Evolutionary conservation across 2,797 vertebrate species (phyloP).

Genomic region (Typhlichthys eigenmanni): DNA sequence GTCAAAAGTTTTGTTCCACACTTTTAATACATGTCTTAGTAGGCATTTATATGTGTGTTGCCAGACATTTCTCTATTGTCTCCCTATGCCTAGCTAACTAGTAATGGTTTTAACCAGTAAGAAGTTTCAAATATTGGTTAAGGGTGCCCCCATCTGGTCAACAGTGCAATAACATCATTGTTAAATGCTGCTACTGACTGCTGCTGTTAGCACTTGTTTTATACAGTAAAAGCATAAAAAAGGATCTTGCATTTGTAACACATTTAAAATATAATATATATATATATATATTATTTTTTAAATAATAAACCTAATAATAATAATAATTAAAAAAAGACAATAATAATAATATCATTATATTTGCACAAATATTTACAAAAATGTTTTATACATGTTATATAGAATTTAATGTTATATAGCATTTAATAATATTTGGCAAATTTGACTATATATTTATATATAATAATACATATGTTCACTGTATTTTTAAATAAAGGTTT

Average conservation of each 20-base stretch:
- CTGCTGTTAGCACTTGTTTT: slow-evolving; percentile 27
- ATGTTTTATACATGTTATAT: too few species aligned
- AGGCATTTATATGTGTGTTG: slow-evolving; percentile 12
- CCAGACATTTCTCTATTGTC: slow-evolving; percentile 29
- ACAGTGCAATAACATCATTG: slow-evolving; percentile 33
- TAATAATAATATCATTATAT: too few species aligned
- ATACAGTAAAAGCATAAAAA: too few species aligned
- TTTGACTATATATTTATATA: slow-evolving; percentile 1
- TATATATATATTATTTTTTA: too few species aligned
- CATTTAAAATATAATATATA: too few species aligned
- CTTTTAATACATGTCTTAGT: slow-evolving; percentile 13
- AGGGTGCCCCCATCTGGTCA: slow-evolving; percentile 84
- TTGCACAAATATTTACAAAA: too few species aligned
- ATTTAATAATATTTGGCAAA: too few species aligned
- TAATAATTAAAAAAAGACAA: too few species aligned
- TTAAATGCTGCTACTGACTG: slow-evolving; percentile 24
- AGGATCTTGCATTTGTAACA: too few species aligned
- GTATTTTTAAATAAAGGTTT: too few species aligned
- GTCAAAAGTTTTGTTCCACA: slow-evolving; percentile 17
- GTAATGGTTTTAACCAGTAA: slow-evolving; percentile 7
- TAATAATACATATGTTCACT: not conserved
- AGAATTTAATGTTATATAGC: too few species aligned
- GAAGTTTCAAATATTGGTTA: slow-evolving; percentile 76
- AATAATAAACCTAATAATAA: too few species aligned
- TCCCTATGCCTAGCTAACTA: slow-evolving; percentile 11